Base-by-base conservation (phyloP, 2,113 vertebrate species). In the Choloepus hoffmanni region DNA sequence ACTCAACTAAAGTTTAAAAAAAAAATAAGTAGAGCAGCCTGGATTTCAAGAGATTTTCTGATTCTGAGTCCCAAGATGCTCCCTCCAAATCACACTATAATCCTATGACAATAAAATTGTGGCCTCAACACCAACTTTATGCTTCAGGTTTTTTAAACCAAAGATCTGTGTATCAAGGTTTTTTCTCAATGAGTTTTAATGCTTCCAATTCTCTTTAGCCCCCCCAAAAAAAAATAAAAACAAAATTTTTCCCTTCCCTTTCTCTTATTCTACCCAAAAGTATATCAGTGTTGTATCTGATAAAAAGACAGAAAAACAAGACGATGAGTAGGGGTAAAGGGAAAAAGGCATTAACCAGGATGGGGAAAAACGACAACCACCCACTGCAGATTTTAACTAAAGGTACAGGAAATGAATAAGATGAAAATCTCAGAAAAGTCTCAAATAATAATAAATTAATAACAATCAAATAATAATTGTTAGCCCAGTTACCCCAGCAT, bases 131-230 rank as follows among this genome's bases (percentile, higher is more conserved):
- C 0, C n/a, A 89, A 86, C 5, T 90, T 90, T 74, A 6, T 90
- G 63, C 48, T 85, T 94, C 68, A 81, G 19, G 50, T 91, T 96
- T 86, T 60, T 60, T 60, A 23, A 82, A 79, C 43, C 82, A 82
- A 86, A 7, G 45, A 73, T 67, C 23, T 43, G 2, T 58, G 45
- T 68, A 76, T 18, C 36, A 30, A 76, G 15, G 11, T 7, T 73
- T 82, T 90, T 63, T 70, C n/a, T 73, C 18, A 89, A 0, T 81
- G 58, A 85, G 16, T 90, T 18, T 24, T 68, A 67, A 67, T 58
- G 36, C 77, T 55, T 84, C 60, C 67, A 85, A 72, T 70, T 95
- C 40, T 85, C 76, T 72, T 68, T 50, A 95, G 79, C 5, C 19
- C 7, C 6, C 10, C 7, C 5, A 5, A 5, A 11, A 36, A 72